Evolutionary conservation across 2,797 vertebrate genomes (phyloP), one percentile per base, ranked within the genome.

Genomic region (Pseudochromis fuscus): DNA sequence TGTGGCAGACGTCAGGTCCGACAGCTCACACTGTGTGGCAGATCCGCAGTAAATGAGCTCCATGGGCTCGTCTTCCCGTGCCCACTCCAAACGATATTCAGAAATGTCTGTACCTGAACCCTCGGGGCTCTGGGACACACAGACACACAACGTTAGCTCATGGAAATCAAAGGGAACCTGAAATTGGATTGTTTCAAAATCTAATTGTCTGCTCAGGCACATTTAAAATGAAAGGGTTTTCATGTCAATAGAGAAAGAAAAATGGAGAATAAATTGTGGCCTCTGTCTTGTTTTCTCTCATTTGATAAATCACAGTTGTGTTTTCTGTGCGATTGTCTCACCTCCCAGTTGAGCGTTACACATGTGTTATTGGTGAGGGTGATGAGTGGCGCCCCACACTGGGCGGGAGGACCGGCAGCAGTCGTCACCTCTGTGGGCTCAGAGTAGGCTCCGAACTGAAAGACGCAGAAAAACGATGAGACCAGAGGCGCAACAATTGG

Each of bases 11-110:
- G 94, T 89, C 84, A 99, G 91, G 25, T 94, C 94, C 7, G 93
- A 81, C 13, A 99, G 95, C 82, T 98, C 95, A 68, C 96, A 99
- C 91, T 92, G 91, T 2, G 95, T 95, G 31, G 95, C 95, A 5
- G 94, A 87, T 45, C 97, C 98, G 0, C 84, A 95, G 79, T 98
- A 98, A 31, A 95, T 88, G 21, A 96, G 90, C 84, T 98, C 96
- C 89, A 97, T 94, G 67, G 95, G 93, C 2, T 96, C 96, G 6
- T 94, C 93, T 63, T 96, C 95, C 70, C 94, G 94, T 72, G 96
- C 96, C 97, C 97, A 99, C 86, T 98, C 96, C 91, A 99, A 89
- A 79, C 95, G 95, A 91, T 98, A 99, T 84, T 96, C 96, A 0
- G 97, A 97, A 90, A 99, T 95, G 87, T 98, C 98, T 2, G 95